Conservation (phyloP, 2,113 vertebrate species). For the Coregonus clupeaformis region DNA sequence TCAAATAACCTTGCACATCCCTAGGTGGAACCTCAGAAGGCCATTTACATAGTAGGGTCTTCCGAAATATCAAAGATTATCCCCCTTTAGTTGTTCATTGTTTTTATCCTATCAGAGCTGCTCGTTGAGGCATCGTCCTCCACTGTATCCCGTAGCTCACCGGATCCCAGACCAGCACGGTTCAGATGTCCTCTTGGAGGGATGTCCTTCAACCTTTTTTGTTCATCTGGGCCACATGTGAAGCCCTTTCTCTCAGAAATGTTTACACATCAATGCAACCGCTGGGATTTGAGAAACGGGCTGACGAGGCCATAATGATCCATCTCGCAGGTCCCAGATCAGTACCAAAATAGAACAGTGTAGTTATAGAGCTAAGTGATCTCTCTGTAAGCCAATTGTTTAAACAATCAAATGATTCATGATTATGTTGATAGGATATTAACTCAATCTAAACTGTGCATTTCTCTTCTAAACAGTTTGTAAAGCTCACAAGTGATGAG, state of each 20-base stretch:
- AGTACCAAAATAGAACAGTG: neutral
- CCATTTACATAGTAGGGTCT: slow-evolving; percentile 3
- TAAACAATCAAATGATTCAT: neutral
- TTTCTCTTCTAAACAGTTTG: neutral
- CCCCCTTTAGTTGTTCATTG: slow-evolving; percentile 45
- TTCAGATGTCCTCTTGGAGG: slow-evolving; percentile 57
- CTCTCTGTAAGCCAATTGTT: neutral
- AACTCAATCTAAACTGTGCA: neutral
- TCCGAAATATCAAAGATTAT: slow-evolving; percentile 57
- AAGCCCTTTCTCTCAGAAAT: slow-evolving; percentile 66
- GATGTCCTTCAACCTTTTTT: slow-evolving; percentile 66
- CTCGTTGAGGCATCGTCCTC: slow-evolving; percentile 36
- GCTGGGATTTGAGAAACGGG: slow-evolving; percentile 63
- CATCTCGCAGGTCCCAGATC: slow-evolving; percentile 58
- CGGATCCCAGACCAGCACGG: slow-evolving; percentile 56
- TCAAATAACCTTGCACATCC: no score
- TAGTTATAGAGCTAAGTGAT: neutral
- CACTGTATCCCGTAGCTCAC: slow-evolving; percentile 15
- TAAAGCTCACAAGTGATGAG: neutral
- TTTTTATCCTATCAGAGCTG: slow-evolving; percentile 63
- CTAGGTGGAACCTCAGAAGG: slow-evolving; percentile 6
- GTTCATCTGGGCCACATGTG: slow-evolving; percentile 61
- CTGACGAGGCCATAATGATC: slow-evolving; percentile 72
- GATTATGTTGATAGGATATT: neutral
- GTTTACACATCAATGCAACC: slow-evolving; percentile 72